A percentile compares a stretch with the other conserved stretches of the same genome.
Evolutionary conservation across 2,113 vertebrate genomes (phyloP).

Genomic region (Pelecanus crispus): DNA sequence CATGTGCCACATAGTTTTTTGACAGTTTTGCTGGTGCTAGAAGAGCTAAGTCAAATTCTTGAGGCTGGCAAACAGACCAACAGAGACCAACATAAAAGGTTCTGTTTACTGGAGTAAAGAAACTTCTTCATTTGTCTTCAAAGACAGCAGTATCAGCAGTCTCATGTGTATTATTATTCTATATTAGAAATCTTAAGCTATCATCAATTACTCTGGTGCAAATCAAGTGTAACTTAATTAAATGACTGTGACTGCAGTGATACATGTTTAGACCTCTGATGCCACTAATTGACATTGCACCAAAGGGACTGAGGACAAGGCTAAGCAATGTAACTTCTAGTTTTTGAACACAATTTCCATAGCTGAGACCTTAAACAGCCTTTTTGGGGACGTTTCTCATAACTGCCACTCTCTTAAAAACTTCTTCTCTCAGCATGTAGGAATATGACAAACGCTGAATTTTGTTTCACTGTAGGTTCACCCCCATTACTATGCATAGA

Average conservation of each 20-base stretch:
- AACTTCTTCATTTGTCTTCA: neutral
- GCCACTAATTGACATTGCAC: slow-evolving; percentile 41
- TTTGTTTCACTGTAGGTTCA: slow-evolving; percentile 62
- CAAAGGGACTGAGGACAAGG: slow-evolving; percentile 36
- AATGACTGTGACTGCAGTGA: neutral
- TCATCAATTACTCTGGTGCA: neutral
- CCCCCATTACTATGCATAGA: slow-evolving; percentile 61
- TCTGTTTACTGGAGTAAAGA: neutral
- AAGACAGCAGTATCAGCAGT: neutral
- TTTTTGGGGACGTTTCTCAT: slow-evolving; percentile 53
- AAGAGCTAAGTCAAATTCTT: neutral
- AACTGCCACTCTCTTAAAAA: slow-evolving; percentile 30
- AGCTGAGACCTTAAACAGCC: slow-evolving; percentile 29
- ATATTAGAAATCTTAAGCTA: neutral
- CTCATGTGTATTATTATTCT: neutral
- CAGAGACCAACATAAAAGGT: slow-evolving; percentile 3
- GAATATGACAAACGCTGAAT: slow-evolving; percentile 62
- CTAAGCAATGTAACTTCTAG: neutral
- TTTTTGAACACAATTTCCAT: slow-evolving; percentile 4
- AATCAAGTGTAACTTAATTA: neutral
- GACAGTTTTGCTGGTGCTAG: slow-evolving; percentile 6
- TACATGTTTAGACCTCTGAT: neutral
- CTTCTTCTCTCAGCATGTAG: neutral
- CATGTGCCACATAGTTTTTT: neutral
- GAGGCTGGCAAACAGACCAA: slow-evolving; percentile 3